Base-by-base conservation (phyloP, 2,797 vertebrate genomes). In the Xerus rutilus region DNA sequence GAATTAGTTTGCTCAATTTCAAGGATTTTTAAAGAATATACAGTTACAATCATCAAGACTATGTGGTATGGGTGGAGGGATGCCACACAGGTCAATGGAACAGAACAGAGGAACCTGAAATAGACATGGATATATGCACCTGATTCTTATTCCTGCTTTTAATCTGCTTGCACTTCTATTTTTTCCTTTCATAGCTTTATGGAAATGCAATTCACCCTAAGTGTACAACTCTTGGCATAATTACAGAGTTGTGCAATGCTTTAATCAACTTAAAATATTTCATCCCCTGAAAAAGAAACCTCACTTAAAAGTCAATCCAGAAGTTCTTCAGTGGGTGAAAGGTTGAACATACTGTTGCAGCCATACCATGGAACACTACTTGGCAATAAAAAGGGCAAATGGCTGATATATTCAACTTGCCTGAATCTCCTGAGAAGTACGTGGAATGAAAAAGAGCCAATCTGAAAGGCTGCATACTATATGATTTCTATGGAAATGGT, bases 211-310 rank as follows among this genome's bases (percentile, higher is more conserved):
- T 54, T 74, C 47, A 76, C 6, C 49, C 11, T 91, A 81, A 74
- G 35, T 35, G 9, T 79, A 54, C 8, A 76, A 45, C 20, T 92
- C 23, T 62, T 84, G 59, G 43, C 43, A 70, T 65, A 35, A 59
- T 84, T 18, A 54, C 23, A 54, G 65, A 89, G 45, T 62, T 86
- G 73, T 72, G 11, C 30, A 70, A 70, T 21, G 74, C 65, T 54
- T 81, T 79, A 32, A 28, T 85, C 76, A 86, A 69, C 79, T 86
- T 49, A 86, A 95, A 84, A 95, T 15, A 81, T n/a, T 93, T 74
- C 3, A 70, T 54, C 64, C 32, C 30, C 54, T 69, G 78, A n/a
- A 43, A 86, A 76, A 89, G 35, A 62, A 62, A 65, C 30, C 20
- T 21, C 49, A 83, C 18, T 76, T 49, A 52, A 49, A 59, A 62